phyloP scores from a whole-genome alignment of 2,797 vertebrate species.

The Lacerta bilineata region DNA sequence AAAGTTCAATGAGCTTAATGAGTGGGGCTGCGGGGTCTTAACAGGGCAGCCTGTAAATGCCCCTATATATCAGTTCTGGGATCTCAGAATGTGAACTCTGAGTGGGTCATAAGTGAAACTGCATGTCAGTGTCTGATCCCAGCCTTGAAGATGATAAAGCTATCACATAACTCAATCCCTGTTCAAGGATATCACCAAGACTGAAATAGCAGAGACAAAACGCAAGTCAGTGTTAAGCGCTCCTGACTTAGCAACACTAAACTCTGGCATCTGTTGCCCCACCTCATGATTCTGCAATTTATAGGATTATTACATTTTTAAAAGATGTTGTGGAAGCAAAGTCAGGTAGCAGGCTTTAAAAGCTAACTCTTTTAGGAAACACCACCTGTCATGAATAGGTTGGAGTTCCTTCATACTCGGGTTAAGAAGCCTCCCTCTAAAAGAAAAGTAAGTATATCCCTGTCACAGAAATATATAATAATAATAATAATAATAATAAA shows the following conservation, averaged over 20 bases:
- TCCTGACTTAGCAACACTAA: neutral
- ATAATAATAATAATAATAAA: no score
- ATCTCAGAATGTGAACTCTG: constrained; percentile 67
- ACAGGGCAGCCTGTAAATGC: constrained; percentile 61
- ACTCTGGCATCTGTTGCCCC: neutral
- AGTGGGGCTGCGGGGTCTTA: constrained; percentile 62
- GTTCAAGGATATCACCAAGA: neutral
- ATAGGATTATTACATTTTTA: neutral
- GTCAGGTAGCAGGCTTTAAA: no score
- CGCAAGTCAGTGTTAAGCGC: neutral
- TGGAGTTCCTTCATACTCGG: neutral
- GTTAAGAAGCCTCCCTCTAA: no score
- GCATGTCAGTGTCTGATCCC: constrained; percentile 56
- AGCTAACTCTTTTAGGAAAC: neutral
- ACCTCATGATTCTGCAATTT: neutral
- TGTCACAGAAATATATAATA: neutral
- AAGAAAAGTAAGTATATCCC: neutral
- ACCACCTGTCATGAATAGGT: neutral
- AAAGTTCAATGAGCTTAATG: constrained; percentile 63
- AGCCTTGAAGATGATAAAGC: constrained; percentile 21
- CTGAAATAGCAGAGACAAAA: neutral
- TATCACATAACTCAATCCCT: accelerated
- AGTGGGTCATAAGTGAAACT: constrained; percentile 53
- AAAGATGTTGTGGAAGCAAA: no score
- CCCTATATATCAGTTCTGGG: constrained; percentile 65